Evolutionary conservation across 2,113 vertebrate genomes (phyloP).

Genomic region (Marmota monax): DNA sequence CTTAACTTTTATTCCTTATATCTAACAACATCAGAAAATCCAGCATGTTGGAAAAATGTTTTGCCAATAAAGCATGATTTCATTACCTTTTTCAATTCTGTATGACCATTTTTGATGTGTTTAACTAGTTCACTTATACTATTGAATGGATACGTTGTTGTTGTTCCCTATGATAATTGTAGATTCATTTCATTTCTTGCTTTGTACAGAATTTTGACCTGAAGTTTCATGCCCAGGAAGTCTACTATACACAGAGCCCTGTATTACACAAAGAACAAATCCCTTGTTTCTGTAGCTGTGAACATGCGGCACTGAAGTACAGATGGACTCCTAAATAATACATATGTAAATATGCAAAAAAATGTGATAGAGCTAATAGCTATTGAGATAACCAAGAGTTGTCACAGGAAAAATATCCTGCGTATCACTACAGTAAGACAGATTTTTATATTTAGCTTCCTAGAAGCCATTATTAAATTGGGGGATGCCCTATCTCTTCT

Average conservation of each 20-base stretch:
- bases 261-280: background rate
- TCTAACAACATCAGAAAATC: background rate
- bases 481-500: background rate
- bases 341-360: background rate
- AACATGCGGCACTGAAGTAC: background rate
- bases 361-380: background rate
- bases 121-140: background rate
- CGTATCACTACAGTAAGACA: background rate
- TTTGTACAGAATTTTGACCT: background rate
- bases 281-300: background rate
- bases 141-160: background rate
- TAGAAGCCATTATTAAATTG: background rate
- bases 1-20: background rate
- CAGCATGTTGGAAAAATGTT: background rate
- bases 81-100: background rate
- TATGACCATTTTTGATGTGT: background rate
- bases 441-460: background rate
- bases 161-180: background rate
- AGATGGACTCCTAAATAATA: background rate
- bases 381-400: background rate
- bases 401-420: background rate
- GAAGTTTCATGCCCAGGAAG: background rate
- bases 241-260: background rate
- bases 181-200: background rate
- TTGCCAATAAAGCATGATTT: background rate